Conservation (phyloP, 2,888 invertebrate genomes). For the Bombyx huttoni region DNA sequence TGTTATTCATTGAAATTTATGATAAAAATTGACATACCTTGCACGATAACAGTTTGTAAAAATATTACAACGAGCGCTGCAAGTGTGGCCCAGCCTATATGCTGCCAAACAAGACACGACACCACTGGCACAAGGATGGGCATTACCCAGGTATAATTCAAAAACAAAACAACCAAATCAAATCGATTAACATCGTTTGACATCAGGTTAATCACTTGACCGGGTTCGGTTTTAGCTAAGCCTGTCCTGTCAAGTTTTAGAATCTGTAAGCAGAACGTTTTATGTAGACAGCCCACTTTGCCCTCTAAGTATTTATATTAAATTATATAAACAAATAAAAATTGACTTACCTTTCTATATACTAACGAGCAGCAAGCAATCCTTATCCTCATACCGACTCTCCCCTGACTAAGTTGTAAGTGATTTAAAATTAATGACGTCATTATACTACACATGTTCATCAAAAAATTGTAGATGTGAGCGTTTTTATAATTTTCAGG, state of each 20-base stretch:
- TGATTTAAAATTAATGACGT: conserved; percentile 79
- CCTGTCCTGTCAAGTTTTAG: conserved; percentile 69
- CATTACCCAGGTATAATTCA: conserved; percentile 87
- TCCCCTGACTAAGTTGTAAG: conserved; percentile 61
- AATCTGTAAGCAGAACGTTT: conserved; percentile 29
- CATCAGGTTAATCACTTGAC: conserved; percentile 86
- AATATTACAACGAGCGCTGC: conserved; percentile 61
- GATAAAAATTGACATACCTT: conserved; percentile 31
- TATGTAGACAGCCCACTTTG: background rate
- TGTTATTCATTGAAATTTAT: no score
- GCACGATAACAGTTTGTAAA: conserved; percentile 73
- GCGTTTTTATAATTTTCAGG: conserved; percentile 67
- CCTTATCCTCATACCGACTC: conserved; percentile 83
- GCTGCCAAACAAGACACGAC: conserved; percentile 59
- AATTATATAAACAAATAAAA: background rate
- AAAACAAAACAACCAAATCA: conserved; percentile 77
- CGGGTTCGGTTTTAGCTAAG: conserved; percentile 75
- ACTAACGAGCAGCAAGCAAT: conserved; percentile 85
- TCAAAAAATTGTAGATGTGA: conserved; percentile 75
- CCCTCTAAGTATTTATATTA: no score
- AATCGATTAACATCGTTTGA: conserved; percentile 90
- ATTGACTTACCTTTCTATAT: conserved; percentile 80
- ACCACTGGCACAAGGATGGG: conserved; percentile 79
- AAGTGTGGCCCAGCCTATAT: conserved; percentile 47
- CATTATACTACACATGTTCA: conserved; percentile 72